phyloP scores from a whole-genome alignment of 1,140 invertebrate species.

The Atta texana region DNA sequence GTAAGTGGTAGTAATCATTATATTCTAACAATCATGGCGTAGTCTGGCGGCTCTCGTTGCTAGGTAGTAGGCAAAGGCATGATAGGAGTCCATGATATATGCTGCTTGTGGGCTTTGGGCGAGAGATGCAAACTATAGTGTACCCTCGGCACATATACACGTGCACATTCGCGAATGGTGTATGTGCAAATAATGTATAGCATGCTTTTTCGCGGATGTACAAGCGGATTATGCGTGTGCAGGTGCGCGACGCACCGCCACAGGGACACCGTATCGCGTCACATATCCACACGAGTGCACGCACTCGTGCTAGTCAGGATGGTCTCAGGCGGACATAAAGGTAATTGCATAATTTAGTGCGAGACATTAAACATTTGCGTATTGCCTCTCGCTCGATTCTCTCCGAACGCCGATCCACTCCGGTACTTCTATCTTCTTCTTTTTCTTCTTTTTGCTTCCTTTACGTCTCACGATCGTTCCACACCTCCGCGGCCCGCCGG shows the following conservation, averaged over 20 bases:
- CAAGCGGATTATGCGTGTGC: constrained; percentile 16
- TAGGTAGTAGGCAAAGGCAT: constrained; percentile 45
- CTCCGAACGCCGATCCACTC: constrained; percentile 22
- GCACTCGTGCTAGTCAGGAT: constrained; percentile 47
- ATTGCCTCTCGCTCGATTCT: constrained; percentile 69
- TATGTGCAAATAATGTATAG: not conserved
- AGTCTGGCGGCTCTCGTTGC: not conserved
- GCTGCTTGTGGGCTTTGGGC: constrained; percentile 54
- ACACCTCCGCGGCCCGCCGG: constrained; percentile 39
- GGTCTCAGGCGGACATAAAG: constrained; percentile 75
- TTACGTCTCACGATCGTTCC: constrained; percentile 58
- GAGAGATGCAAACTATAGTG: constrained; percentile 29
- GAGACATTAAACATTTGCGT: constrained; percentile 76
- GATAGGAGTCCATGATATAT: constrained; percentile 64
- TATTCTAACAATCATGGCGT: constrained; percentile 40
- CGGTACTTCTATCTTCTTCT: not conserved
- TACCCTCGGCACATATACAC: constrained; percentile 28
- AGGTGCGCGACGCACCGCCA: constrained; percentile 16
- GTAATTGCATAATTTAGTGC: constrained; percentile 81
- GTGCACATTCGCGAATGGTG: not conserved
- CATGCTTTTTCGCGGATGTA: constrained; percentile 15
- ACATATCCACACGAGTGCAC: not conserved
- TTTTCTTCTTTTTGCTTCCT: constrained; percentile 16
- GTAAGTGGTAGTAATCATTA: constrained; percentile 48
- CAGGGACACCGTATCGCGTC: constrained; percentile 10